Evolutionary conservation across 2,888 invertebrate species (phyloP).

Genomic region (Ischnus inquisitorius): DNA sequence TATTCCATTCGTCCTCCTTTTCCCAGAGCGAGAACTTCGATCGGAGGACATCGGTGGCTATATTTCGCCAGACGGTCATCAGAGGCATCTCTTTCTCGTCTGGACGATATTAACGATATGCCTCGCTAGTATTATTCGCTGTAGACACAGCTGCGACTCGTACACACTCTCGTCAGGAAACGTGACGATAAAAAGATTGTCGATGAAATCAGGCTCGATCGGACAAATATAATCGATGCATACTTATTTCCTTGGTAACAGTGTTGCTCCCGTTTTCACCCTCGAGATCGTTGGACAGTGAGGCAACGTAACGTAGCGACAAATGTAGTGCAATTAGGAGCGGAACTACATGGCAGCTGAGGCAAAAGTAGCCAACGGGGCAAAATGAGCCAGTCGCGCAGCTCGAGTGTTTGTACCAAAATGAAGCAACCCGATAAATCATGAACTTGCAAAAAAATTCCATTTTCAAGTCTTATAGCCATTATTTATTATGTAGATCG

Average conservation of each 20-base stretch:
- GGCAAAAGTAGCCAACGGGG: not conserved
- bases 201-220: slow-evolving; percentile 48
- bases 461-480: no score
- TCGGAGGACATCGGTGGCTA: slow-evolving; percentile 57
- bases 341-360: slow-evolving; percentile 2
- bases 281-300: slow-evolving; percentile 28
- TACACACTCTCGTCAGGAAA: not conserved
- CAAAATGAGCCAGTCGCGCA: not conserved
- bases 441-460: no score
- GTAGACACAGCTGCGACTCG: slow-evolving; percentile 17
- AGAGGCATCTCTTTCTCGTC: slow-evolving; percentile 3
- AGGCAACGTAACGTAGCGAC: slow-evolving; percentile 30
- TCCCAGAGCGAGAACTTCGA: slow-evolving; percentile 26
- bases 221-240: slow-evolving; percentile 50
- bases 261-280: slow-evolving; percentile 7
- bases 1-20: not conserved
- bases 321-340: slow-evolving; percentile 17
- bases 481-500: no score
- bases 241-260: slow-evolving; percentile 1
- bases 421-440: no score
- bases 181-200: slow-evolving; percentile 54
- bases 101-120: slow-evolving; percentile 32
- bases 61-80: slow-evolving; percentile 55
- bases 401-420: no score
- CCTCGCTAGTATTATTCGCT: not conserved